A percentile compares a stretch with the other conserved stretches of the same genome.
phyloP scores from a whole-genome alignment of 2,113 vertebrate genomes.

The Xiphophorus maculatus region DNA sequence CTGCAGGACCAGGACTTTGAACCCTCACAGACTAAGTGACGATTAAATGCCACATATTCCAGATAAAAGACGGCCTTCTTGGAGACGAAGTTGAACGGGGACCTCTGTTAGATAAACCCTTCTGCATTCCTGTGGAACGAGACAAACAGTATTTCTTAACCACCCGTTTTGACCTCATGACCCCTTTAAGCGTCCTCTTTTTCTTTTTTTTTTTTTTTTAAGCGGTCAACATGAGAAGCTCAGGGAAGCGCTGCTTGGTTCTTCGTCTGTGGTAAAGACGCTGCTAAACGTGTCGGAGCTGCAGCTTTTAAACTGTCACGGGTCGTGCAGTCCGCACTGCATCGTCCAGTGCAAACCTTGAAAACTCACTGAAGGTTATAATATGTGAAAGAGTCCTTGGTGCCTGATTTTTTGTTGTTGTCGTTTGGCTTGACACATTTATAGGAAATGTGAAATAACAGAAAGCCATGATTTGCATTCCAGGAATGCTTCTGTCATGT shows the following conservation, averaged over 20 bases:
- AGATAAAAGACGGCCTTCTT: neutral
- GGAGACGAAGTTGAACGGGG: neutral
- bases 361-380: conserved; percentile 3
- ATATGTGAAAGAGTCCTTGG: neutral
- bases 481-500: conserved; percentile 56
- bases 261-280: conserved; percentile 45
- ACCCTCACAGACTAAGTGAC: conserved; percentile 33
- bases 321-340: conserved; percentile 11
- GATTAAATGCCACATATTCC: neutral
- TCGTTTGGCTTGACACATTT: conserved; percentile 10
- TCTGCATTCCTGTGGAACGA: conserved; percentile 29
- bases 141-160: conserved; percentile 6
- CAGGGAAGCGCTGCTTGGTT: conserved; percentile 43
- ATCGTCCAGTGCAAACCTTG: conserved; percentile 4
- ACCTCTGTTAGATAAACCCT: neutral
- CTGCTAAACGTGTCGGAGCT: conserved; percentile 26
- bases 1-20: conserved; percentile 62
- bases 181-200: conserved; percentile 8
- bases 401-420: conserved; percentile 6
- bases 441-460: conserved; percentile 28
- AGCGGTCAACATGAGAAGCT: conserved; percentile 34
- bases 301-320: conserved; percentile 7
- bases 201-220: neutral
- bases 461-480: conserved; percentile 58
- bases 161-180: neutral